Conservation (phyloP, 2,113 vertebrate species). For the Litocranius walleri region DNA sequence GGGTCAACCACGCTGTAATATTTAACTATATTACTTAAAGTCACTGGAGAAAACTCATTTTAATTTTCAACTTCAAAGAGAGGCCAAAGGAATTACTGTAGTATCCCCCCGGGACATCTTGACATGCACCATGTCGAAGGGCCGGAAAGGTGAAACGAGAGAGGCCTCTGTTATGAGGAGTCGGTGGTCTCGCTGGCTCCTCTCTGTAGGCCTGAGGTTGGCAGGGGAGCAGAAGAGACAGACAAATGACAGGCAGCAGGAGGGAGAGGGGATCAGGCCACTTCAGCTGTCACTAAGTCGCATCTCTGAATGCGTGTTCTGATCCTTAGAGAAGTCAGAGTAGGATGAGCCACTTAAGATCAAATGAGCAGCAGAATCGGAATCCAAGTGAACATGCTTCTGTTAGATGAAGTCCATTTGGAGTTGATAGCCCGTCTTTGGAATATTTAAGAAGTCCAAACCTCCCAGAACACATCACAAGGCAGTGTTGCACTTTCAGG, state of each 20-base stretch:
- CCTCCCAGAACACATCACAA: background rate
- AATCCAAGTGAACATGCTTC: background rate
- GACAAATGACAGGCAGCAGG: background rate
- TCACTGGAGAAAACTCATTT: constrained; percentile 40
- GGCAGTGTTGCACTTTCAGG: background rate
- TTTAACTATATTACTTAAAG: constrained; percentile 75
- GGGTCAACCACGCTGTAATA: constrained; percentile 70
- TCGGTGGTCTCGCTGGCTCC: background rate
- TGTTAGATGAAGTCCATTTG: background rate
- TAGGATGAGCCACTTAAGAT: too few relatives aligned
- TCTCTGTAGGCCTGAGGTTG: background rate
- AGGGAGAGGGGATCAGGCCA: background rate
- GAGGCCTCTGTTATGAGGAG: background rate
- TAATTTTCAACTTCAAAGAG: constrained; percentile 72
- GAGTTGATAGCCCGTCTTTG: background rate
- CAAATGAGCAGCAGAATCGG: background rate
- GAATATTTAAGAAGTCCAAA: background rate
- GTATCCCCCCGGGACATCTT: background rate
- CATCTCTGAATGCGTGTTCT: background rate
- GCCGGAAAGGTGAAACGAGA: background rate
- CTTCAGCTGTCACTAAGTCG: background rate
- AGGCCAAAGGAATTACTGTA: background rate
- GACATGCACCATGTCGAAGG: background rate
- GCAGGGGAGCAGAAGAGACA: background rate
- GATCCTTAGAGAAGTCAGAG: background rate